These are phyloP conservation scores for Gadus macrocephalus DNA, from an alignment of 2,113 vertebrate species.

Conservation along the genomic window DNA sequence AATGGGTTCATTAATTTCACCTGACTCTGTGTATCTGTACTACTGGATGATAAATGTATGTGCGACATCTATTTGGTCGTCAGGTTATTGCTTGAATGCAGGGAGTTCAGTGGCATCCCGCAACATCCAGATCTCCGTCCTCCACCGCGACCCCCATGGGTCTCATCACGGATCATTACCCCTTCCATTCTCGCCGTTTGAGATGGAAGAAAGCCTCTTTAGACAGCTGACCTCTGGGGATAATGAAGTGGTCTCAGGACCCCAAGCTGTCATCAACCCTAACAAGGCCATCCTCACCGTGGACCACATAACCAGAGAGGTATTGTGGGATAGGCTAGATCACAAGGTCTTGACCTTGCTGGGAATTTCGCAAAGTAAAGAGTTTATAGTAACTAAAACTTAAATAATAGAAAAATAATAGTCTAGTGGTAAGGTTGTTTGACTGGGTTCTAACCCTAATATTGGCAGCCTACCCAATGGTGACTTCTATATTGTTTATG, in stretches of 20 bases:
- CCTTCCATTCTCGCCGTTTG: slow-evolving; percentile 50
- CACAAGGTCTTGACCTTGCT: too few relatives aligned
- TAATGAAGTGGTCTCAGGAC: slow-evolving; percentile 40
- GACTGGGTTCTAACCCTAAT: too few relatives aligned
- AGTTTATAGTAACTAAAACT: too few relatives aligned
- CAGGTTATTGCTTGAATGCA: slow-evolving; percentile 73
- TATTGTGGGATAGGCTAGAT: slow-evolving; percentile 26
- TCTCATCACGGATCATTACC: slow-evolving; percentile 25
- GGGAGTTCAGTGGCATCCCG: slow-evolving; percentile 65
- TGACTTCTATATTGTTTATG: too few relatives aligned
- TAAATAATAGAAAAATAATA: too few relatives aligned
- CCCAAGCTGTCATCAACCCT: slow-evolving; percentile 63
- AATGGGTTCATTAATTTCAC: too few relatives aligned
- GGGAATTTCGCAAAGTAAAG: too few relatives aligned
- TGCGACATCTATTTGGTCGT: slow-evolving; percentile 7
- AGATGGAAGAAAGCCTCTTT: slow-evolving; percentile 70
- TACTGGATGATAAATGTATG: too few relatives aligned
- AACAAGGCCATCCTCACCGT: slow-evolving; percentile 81
- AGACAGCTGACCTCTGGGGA: slow-evolving; percentile 52
- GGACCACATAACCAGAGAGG: slow-evolving; percentile 77
- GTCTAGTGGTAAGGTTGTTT: too few relatives aligned
- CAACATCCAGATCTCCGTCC: slow-evolving; percentile 59
- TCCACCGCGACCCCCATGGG: slow-evolving; percentile 13
- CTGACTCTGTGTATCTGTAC: too few relatives aligned
- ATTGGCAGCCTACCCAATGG: too few relatives aligned